phyloP scores from a whole-genome alignment of 2,888 invertebrate genomes.

The Oscheius onirici region DNA sequence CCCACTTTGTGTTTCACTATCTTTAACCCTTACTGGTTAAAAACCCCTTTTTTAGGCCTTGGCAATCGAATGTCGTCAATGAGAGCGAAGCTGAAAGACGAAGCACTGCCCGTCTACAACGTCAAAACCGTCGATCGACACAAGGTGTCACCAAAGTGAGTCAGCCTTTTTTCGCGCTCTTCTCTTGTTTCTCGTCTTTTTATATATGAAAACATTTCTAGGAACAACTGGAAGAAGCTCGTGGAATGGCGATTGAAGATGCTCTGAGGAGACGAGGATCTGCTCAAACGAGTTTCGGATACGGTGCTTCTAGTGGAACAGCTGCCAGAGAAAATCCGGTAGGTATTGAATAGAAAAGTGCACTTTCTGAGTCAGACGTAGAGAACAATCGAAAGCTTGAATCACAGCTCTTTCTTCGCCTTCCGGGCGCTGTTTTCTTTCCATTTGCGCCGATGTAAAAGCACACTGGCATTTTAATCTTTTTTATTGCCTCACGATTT shows the following conservation, averaged over 20 bases:
- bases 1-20: not conserved
- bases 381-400: not conserved
- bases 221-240: constrained; percentile 59
- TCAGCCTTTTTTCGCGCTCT: not conserved
- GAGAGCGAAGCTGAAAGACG: constrained; percentile 69
- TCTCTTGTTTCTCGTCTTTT: not conserved
- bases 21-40: not conserved
- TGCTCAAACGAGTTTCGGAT: not conserved
- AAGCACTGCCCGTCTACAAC: constrained; percentile 65
- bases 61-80: constrained; percentile 65
- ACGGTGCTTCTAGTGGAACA: constrained; percentile 30
- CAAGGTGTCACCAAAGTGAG: constrained; percentile 63
- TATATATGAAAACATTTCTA: constrained; percentile 25
- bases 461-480: too few relatives aligned
- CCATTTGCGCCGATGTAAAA: not conserved
- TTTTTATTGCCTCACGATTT: too few relatives aligned
- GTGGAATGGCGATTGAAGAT: constrained; percentile 48
- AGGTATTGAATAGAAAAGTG: not conserved
- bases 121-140: constrained; percentile 65
- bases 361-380: not conserved
- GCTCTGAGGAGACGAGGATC: constrained; percentile 32
- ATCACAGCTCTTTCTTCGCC: not conserved
- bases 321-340: constrained; percentile 27
- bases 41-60: constrained; percentile 55
- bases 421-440: not conserved